phyloP scores from a whole-genome alignment of 2,797 vertebrate genomes.

The Varecia variegata region DNA sequence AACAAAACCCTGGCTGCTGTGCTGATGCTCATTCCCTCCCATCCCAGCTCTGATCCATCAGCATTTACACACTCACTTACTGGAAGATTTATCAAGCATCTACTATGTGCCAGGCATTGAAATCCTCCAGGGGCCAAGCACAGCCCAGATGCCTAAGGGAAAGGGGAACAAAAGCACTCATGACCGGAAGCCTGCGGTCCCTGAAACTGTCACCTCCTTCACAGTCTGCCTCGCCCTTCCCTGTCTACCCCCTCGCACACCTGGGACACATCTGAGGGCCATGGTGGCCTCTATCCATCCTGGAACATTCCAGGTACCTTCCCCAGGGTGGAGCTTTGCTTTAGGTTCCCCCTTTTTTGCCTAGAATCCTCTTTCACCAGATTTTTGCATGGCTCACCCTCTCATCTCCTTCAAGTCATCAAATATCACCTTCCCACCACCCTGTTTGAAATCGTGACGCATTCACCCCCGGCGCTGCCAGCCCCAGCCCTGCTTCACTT shows the following conservation, averaged over 20 bases:
- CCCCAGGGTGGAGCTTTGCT: neutral
- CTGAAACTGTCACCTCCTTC: neutral
- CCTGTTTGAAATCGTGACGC: neutral
- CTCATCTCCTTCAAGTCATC: neutral
- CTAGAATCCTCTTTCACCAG: neutral
- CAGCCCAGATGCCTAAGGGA: neutral
- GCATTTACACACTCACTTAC: neutral
- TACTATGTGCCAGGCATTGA: neutral
- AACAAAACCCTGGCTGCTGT: neutral
- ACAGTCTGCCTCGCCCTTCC: neutral
- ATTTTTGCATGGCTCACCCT: neutral
- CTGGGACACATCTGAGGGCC: neutral
- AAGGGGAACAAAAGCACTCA: too few relatives aligned
- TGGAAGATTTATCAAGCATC: neutral
- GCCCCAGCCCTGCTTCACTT: neutral
- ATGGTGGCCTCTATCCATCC: neutral
- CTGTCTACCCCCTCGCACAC: neutral
- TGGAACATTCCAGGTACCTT: neutral
- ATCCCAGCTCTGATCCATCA: neutral
- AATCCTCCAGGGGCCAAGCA: accelerated
- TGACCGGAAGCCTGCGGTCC: neutral
- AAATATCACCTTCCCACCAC: neutral
- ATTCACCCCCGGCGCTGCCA: neutral
- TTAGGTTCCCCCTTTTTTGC: neutral
- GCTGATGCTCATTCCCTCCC: neutral